These are phyloP conservation scores for Phortica variegata DNA, from an alignment of 1,140 invertebrate species.

Conservation along the genomic window DNA sequence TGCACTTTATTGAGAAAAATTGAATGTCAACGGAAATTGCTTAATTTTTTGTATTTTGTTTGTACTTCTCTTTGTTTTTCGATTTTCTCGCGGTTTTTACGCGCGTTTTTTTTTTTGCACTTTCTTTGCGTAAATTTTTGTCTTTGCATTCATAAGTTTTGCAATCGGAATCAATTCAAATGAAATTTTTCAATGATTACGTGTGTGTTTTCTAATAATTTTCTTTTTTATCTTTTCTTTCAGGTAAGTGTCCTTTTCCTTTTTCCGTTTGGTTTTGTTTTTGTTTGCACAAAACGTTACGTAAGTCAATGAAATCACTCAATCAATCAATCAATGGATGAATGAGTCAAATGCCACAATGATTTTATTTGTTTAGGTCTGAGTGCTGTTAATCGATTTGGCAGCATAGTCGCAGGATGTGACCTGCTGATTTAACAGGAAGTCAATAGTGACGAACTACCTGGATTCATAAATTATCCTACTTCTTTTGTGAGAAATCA, in stretches of 20 bases:
- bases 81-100: constrained; percentile 27
- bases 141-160: too few relatives aligned
- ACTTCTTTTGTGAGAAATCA: too few relatives aligned
- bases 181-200: constrained; percentile 17
- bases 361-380: constrained; percentile 38
- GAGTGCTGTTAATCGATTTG: too few relatives aligned
- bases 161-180: neutral
- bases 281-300: constrained; percentile 25
- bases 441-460: too few relatives aligned
- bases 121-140: too few relatives aligned
- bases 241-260: constrained; percentile 34
- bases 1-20: constrained; percentile 13
- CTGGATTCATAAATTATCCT: too few relatives aligned
- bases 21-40: constrained; percentile 45
- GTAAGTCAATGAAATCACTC: constrained; percentile 42
- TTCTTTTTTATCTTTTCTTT: constrained; percentile 6
- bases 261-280: too few relatives aligned
- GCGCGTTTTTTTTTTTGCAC: constrained; percentile 15
- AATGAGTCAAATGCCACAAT: too few relatives aligned
- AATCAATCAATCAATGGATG: too few relatives aligned
- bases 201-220: too few relatives aligned
- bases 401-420: too few relatives aligned
- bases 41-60: constrained; percentile 40
- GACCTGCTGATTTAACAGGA: too few relatives aligned
- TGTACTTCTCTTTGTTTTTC: constrained; percentile 8